A percentile compares a stretch with the other conserved stretches of the same genome.
These are phyloP conservation scores for Diaphora mendica DNA, from an alignment of 2,888 invertebrate genomes.

Conservation along the genomic window DNA sequence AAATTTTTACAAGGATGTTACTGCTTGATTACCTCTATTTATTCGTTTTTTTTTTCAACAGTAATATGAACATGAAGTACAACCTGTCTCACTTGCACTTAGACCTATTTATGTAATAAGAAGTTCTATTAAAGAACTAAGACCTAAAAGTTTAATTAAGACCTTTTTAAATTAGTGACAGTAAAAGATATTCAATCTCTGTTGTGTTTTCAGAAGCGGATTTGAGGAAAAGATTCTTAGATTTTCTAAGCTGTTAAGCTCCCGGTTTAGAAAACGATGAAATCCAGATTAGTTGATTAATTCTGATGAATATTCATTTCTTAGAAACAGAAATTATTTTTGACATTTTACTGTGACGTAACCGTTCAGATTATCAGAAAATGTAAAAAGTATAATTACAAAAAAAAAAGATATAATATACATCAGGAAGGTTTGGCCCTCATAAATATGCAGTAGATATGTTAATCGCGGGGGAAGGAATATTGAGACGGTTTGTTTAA, in stretches of 20 bases:
- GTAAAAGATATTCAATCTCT: background rate
- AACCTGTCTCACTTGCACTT: background rate
- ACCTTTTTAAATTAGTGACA: background rate
- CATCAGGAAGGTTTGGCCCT: slow-evolving; percentile 41
- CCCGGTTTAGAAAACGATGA: background rate
- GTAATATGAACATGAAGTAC: background rate
- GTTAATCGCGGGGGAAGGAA: slow-evolving; percentile 62
- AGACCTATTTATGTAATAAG: background rate
- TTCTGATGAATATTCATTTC: background rate
- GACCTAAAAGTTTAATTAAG: too few species aligned
- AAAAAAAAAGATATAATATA: slow-evolving; percentile 42
- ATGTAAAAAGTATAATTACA: slow-evolving; percentile 50
- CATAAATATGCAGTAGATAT: slow-evolving; percentile 68
- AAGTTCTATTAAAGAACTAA: background rate
- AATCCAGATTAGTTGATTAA: background rate
- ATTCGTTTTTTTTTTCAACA: background rate
- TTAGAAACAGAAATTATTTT: slow-evolving; percentile 17
- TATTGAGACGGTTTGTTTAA: slow-evolving; percentile 54
- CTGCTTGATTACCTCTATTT: background rate
- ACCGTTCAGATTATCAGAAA: slow-evolving; percentile 30
- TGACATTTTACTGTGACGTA: slow-evolving; percentile 14
- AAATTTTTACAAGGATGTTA: background rate
- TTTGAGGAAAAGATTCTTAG: background rate
- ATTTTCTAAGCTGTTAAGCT: background rate
- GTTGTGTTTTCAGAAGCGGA: background rate